phyloP scores from a whole-genome alignment of 2,113 vertebrate species.

The Myiozetetes cayanensis region DNA sequence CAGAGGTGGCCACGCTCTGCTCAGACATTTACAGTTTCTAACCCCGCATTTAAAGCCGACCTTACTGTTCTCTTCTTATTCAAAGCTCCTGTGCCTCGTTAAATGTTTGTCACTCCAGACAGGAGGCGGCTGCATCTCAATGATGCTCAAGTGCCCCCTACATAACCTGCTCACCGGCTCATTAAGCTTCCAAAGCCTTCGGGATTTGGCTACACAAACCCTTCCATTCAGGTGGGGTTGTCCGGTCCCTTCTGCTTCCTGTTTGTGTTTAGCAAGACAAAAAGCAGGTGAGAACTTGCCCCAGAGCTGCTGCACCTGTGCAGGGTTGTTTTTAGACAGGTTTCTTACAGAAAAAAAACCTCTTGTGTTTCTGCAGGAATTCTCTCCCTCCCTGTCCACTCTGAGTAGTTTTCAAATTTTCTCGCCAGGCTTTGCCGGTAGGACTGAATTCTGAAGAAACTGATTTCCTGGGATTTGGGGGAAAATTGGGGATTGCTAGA shows the following conservation, averaged over 20 bases:
- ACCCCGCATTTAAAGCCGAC: not conserved
- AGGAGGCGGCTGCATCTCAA: slow-evolving; percentile 37
- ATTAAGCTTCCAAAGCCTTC: slow-evolving; percentile 17
- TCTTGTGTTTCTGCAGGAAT: not conserved
- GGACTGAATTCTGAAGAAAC: not conserved
- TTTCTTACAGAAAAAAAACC: not conserved
- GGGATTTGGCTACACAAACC: slow-evolving; percentile 26
- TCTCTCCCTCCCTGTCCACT: not conserved
- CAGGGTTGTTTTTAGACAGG: not conserved
- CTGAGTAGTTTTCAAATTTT: not conserved
- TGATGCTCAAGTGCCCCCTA: slow-evolving; percentile 7
- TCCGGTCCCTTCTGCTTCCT: not conserved
- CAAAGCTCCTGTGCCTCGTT: not conserved
- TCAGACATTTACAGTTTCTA: not conserved
- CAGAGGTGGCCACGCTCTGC: not conserved
- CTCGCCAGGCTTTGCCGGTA: not conserved
- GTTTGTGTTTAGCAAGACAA: not conserved
- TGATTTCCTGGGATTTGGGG: not conserved
- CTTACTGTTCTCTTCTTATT: not conserved
- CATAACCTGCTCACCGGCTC: not conserved
- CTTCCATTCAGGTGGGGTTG: not conserved
- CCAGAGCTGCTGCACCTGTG: not conserved
- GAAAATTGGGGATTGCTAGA: not conserved
- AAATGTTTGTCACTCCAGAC: not conserved
- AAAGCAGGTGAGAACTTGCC: slow-evolving; percentile 17